Percentiles rank a stretch among this genome's conserved stretches.
phyloP scores from a whole-genome alignment of 2,797 vertebrate species.

The Vireo griseus region DNA sequence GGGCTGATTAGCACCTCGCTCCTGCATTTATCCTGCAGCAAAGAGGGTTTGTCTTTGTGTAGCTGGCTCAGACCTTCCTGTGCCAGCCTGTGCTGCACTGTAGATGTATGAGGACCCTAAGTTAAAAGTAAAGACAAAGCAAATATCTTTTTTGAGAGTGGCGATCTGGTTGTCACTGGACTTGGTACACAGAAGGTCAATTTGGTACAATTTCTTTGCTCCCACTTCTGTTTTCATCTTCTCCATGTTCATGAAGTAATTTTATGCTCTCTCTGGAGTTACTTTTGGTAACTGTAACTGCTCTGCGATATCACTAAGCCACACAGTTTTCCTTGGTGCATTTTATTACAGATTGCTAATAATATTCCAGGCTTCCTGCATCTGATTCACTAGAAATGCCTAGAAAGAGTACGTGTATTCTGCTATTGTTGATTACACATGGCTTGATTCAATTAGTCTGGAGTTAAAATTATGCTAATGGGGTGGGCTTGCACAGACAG shows the following conservation, averaged over 20 bases:
- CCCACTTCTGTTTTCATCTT: neutral
- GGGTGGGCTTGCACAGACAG: neutral
- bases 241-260: neutral
- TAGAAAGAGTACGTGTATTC: neutral
- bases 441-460: slow-evolving; percentile 27
- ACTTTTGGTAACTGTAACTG: neutral
- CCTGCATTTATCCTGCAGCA: neutral
- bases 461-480: slow-evolving; percentile 23
- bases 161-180: neutral
- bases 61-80: neutral
- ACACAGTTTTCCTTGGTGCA: neutral
- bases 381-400: neutral
- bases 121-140: neutral
- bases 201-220: neutral
- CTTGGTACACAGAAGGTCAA: neutral
- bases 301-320: neutral
- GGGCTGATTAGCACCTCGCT: neutral
- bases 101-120: rapidly evolving
- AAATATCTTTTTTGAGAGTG: neutral
- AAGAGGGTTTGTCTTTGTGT: neutral
- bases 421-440: neutral
- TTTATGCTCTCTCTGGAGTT: neutral
- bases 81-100: neutral
- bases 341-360: neutral
- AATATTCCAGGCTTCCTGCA: neutral